Percentiles rank a stretch among this genome's conserved stretches.
These are phyloP conservation scores for Pelmatolapia mariae DNA, from an alignment of 2,113 vertebrate species.

Conservation along the genomic window DNA sequence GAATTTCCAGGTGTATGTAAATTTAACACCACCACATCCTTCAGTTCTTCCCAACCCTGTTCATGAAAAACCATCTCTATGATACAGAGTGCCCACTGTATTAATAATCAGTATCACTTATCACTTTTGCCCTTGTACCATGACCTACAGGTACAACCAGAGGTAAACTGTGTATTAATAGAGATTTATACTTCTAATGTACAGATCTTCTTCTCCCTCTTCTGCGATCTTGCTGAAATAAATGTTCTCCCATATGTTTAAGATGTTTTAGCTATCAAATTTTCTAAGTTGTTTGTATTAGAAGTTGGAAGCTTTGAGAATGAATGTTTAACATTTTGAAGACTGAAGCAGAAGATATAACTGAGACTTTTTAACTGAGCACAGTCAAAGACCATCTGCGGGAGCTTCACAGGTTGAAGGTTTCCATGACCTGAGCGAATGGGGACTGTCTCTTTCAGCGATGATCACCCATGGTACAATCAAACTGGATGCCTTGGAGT, in stretches of 20 bases:
- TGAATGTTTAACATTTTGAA: conserved; percentile 18
- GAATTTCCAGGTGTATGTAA: not conserved
- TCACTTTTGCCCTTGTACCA: not conserved
- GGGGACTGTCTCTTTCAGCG: not conserved
- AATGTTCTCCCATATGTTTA: not conserved
- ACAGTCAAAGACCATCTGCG: not conserved
- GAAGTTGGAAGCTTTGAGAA: not conserved
- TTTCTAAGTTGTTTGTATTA: conserved; percentile 42
- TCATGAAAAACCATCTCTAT: not conserved
- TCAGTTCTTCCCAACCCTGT: not conserved
- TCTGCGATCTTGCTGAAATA: not conserved
- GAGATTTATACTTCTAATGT: conserved; percentile 12
- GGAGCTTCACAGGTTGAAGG: not conserved
- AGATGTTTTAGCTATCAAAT: conserved; percentile 2
- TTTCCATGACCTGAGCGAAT: not conserved
- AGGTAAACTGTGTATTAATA: not conserved
- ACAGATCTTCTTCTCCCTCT: not conserved
- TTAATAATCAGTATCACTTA: not conserved
- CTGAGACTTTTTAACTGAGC: not conserved
- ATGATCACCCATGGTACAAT: not conserved
- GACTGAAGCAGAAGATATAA: not conserved
- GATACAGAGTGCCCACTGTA: not conserved
- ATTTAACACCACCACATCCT: not conserved
- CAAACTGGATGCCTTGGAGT: not conserved
- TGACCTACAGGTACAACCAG: not conserved